Percentiles rank a stretch among this genome's conserved stretches.
Evolutionary conservation across 2,113 vertebrate genomes (phyloP).

Genomic region (Dissostichus mawsoni): DNA sequence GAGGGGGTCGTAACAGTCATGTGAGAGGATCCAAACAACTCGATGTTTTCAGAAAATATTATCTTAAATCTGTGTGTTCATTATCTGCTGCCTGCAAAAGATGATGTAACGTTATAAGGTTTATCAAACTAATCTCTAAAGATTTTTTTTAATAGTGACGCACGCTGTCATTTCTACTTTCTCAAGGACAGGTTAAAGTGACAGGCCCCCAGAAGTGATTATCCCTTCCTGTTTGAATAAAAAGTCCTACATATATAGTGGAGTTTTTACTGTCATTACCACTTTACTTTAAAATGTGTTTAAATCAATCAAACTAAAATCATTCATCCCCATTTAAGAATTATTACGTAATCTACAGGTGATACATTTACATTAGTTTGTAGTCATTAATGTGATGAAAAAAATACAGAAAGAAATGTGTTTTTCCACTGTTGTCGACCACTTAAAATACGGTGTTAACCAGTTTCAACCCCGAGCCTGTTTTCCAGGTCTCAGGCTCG

Average conservation of each 20-base stretch:
- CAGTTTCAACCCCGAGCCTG: too few species aligned
- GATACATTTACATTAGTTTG: not conserved
- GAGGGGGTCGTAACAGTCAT: too few species aligned
- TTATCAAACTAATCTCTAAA: not conserved
- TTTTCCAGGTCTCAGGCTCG: too few species aligned
- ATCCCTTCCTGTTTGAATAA: not conserved
- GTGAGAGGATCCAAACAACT: too few species aligned
- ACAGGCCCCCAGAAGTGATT: slow-evolving; percentile 15
- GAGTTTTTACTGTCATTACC: not conserved
- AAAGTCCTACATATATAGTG: not conserved
- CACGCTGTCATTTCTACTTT: not conserved
- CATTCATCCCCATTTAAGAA: too few species aligned
- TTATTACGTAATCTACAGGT: not conserved
- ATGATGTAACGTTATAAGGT: slow-evolving; percentile 4
- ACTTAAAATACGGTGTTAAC: too few species aligned
- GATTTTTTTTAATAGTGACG: too few species aligned
- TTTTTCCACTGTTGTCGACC: not conserved
- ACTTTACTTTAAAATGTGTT: too few species aligned
- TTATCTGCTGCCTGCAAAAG: not conserved
- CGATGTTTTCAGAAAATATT: too few species aligned
- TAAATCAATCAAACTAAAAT: too few species aligned
- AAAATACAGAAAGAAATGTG: not conserved
- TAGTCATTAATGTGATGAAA: not conserved
- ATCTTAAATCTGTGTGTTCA: not conserved
- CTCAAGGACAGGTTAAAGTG: not conserved